These are phyloP conservation scores for Calephelis virginiensis DNA, from an alignment of 1,140 invertebrate species.

Conservation along the genomic window DNA sequence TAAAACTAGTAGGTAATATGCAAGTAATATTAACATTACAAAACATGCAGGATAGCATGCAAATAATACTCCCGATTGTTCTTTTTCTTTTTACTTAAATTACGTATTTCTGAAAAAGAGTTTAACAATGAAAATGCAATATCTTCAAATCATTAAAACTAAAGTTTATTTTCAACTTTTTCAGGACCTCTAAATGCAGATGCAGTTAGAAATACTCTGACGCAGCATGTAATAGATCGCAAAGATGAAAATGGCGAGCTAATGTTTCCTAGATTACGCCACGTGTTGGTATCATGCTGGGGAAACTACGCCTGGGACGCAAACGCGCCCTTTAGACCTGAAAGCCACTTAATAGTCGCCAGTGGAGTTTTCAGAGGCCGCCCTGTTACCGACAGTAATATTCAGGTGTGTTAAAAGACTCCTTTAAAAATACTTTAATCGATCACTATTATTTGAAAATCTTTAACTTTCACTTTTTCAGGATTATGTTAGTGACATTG, in stretches of 20 bases:
- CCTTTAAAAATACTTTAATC: neutral
- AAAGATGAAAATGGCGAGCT: constrained; percentile 79
- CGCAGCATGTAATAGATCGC: constrained; percentile 78
- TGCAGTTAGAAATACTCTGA: constrained; percentile 66
- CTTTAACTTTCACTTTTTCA: constrained; percentile 59
- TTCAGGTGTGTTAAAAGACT: constrained; percentile 79
- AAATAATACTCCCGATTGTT: too few species aligned
- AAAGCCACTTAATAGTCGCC: constrained; percentile 85
- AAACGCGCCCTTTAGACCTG: constrained; percentile 80
- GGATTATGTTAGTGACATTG: constrained; percentile 88
- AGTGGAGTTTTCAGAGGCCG: constrained; percentile 82
- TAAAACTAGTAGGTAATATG: too few species aligned
- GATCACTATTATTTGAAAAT: neutral
- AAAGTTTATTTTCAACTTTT: constrained; percentile 17
- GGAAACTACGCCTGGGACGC: constrained; percentile 84
- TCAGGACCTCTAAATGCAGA: constrained; percentile 67
- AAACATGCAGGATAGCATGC: too few species aligned
- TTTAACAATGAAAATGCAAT: neutral
- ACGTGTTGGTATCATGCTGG: constrained; percentile 81
- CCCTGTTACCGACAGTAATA: constrained; percentile 84
- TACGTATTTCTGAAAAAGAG: too few species aligned
- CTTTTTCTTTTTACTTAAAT: too few species aligned
- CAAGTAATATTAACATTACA: too few species aligned
- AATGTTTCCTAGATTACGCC: constrained; percentile 81
- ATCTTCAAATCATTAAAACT: neutral